Base-by-base conservation (phyloP, 2,113 vertebrate genomes). In the Nannospalax galili region DNA sequence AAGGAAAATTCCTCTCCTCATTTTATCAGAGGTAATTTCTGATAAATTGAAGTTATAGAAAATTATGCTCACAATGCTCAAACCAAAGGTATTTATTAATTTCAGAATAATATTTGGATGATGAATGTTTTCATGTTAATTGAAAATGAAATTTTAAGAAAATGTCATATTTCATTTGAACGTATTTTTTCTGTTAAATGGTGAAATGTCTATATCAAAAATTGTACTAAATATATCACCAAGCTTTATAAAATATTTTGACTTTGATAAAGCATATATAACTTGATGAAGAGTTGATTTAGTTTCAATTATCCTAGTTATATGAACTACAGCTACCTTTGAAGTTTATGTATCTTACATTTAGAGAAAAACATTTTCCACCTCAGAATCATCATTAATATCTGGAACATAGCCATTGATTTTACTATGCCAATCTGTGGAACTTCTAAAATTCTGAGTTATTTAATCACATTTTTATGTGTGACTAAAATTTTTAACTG, bases 61-160 rank as follows among this genome's bases (percentile, higher is more conserved):
- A 77, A 9, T n/a, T 74, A 91, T 90, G 37, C 19, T 3, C n/a
- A 87, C 28, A 72, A 70, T 42, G 2, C 16, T 45, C 45, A 87
- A 86, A 28, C 4, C n/a, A 5, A 69, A 78, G 15, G 2, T 52
- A 6, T 69, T 84, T 88, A 40, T 88, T 72, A 84, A 40, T 60
- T 6, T 82, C 65, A 62, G 12, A 11, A 60, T 90, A 60, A 62
- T 70, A 88, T 65, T 86, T 60, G 78, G 0, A n/a, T 72, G 56
- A 72, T 35, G 8, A 3, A 75, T 19, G 35, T n/a, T 85, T 89
- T 92, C 58, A 69, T 74, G 16, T 62, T 24, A 62, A 42, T 56
- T 80, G 14, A 69, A 92, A 87, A 88, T 60, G 42, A 82, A 81
- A 84, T 48, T 84, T 82, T 93, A 52, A 87, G 19, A 90, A 90